phyloP scores from a whole-genome alignment of 2,888 invertebrate genomes.

The Heliconius aoede region DNA sequence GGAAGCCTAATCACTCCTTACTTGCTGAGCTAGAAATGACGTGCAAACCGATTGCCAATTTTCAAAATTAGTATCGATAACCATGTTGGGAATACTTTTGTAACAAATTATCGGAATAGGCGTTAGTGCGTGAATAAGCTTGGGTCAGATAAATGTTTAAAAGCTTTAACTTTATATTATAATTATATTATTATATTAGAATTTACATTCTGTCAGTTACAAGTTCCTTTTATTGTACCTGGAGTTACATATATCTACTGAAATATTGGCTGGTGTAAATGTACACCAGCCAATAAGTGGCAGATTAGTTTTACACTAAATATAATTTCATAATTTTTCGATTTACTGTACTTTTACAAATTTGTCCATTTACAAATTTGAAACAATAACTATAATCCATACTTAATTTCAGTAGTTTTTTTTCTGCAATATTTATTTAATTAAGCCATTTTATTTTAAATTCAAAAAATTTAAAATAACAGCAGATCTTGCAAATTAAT shows the following conservation, averaged over 20 bases:
- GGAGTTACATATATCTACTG: not conserved
- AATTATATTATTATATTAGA: not conserved
- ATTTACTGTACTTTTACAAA: not conserved
- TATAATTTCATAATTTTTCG: not conserved
- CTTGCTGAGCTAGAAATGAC: conserved; percentile 55
- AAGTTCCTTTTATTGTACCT: not conserved
- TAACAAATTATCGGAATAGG: not conserved
- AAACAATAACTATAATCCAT: not conserved
- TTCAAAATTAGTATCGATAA: conserved; percentile 45
- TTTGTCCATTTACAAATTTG: not conserved
- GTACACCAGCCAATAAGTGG: too few relatives aligned
- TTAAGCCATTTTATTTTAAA: not conserved
- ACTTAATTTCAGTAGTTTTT: not conserved
- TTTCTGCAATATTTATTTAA: not conserved
- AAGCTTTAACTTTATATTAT: not conserved
- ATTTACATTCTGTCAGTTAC: not conserved
- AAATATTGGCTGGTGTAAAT: too few relatives aligned
- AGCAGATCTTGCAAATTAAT: not conserved
- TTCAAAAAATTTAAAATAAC: not conserved
- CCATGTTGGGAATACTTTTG: conserved; percentile 27
- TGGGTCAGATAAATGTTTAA: conserved; percentile 16
- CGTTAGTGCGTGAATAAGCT: not conserved
- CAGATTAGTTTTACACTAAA: not conserved
- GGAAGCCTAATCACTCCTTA: conserved; percentile 55
- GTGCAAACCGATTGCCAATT: conserved; percentile 49